Base-by-base conservation (phyloP, 2,888 invertebrate species). In the Apodemia mormo region DNA sequence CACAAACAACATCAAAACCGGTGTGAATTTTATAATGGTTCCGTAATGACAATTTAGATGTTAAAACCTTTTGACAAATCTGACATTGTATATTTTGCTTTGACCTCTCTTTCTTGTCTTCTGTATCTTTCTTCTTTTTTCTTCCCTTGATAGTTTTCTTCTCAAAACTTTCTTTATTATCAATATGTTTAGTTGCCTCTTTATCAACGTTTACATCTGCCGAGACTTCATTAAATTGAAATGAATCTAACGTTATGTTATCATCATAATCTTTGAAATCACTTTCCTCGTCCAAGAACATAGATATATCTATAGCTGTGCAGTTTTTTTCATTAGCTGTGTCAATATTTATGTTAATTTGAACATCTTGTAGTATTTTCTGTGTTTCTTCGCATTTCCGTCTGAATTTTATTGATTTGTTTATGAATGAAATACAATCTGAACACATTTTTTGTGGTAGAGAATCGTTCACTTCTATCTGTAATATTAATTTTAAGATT, bases 21-120 rank as follows among this genome's bases (percentile, higher is more conserved):
- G 90, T 90, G 70, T 92, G 92, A 70, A 92, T 92, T 70, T 92
- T 92, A 68, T 89, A 86, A 85, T 92, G 92, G 72, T 91, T 92
- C 7, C 90, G 75, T 61, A 92, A 72, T 0, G 92, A 92, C 65
- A 89, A 71, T 70, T 87, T 89, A 0, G 91, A 92, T 0, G 90
- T 88, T 49, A 92, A 76, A 45, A 89, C 81, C 68, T 92, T 92
- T 73, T 91, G 87, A 68, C 92, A 92, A 71, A 86, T 83, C 78
- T 91, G 90, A 78, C 92, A 92, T 71, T 91, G 85, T 12, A 91
- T 85, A 74, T 85, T 83, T 52, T 88, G 87, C 73, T 81, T 85
- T 0, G 73, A 78, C 64, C 76, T 78, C n/a, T 78, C 80, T 65
- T 74, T 77, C 67, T 79, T 79, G 40, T 79, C 76, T 10, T 67